phyloP scores from a whole-genome alignment of 2,113 vertebrate genomes.

The Colistium nudipinnis region DNA sequence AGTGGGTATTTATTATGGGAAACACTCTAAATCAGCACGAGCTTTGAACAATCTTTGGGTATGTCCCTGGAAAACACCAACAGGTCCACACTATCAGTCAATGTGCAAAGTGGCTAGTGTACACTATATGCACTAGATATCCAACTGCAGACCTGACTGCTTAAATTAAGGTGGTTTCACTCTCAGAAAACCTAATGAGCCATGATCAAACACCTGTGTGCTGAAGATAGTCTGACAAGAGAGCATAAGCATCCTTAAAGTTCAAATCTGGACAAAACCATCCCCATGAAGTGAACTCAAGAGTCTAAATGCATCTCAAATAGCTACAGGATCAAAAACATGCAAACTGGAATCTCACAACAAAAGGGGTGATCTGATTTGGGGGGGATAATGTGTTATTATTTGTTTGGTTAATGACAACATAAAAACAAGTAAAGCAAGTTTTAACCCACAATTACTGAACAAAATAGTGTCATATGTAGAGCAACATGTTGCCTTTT shows the following conservation, averaged over 20 bases:
- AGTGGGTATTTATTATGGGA: constrained; percentile 71
- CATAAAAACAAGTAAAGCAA: no score
- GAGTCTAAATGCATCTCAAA: background rate
- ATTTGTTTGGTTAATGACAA: no score
- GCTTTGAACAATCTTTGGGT: constrained; percentile 31
- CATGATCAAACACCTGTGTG: constrained; percentile 36
- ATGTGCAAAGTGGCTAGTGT: constrained; percentile 29
- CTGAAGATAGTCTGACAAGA: no score
- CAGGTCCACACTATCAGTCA: constrained; percentile 19
- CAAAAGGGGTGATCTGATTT: no score
- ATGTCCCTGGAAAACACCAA: constrained; percentile 36
- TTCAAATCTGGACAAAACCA: background rate
- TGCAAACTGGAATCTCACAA: no score
- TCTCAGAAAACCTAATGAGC: constrained; percentile 3
- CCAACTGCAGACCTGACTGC: constrained; percentile 24
- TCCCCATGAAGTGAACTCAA: background rate
- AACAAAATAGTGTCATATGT: no score
- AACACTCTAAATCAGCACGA: constrained; percentile 59
- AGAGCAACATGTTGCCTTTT: no score
- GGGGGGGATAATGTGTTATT: no score
- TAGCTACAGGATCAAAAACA: background rate
- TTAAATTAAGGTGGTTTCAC: constrained; percentile 23
- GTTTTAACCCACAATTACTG: no score
- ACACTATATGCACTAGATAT: background rate
- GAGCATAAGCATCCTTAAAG: background rate